These are phyloP conservation scores for Acrocephalus scirpaceus DNA, from an alignment of 2,797 vertebrate genomes.

Conservation along the genomic window DNA sequence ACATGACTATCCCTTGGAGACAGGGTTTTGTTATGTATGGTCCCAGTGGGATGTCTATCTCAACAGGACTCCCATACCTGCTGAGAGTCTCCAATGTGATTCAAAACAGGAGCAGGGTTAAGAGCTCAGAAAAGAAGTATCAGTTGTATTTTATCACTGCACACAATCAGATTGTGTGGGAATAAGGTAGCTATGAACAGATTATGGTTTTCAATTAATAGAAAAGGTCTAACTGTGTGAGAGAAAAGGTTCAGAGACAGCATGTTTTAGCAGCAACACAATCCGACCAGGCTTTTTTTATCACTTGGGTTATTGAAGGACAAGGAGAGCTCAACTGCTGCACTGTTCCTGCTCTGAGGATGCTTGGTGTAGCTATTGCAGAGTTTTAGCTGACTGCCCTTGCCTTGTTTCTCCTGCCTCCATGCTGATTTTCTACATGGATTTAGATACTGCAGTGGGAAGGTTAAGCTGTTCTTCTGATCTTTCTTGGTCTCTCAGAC, in stretches of 20 bases:
- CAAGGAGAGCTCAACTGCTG: background rate
- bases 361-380: background rate
- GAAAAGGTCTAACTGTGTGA: background rate
- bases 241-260: background rate
- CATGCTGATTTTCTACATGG: background rate
- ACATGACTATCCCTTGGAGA: background rate
- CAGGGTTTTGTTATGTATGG: background rate
- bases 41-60: background rate
- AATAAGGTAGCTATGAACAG: background rate
- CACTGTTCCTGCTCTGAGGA: background rate
- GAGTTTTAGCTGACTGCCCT: background rate
- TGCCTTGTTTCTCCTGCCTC: background rate
- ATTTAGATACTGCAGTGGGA: background rate
- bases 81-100: conserved; percentile 14
- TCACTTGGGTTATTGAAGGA: background rate
- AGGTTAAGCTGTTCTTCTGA: conserved; percentile 2
- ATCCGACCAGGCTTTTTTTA: background rate
- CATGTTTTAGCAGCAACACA: background rate
- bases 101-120: conserved; percentile 7
- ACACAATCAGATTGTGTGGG: background rate
- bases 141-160: background rate
- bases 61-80: background rate
- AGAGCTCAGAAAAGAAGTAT: background rate
- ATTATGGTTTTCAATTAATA: background rate
- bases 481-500: background rate